These are phyloP conservation scores for Portevinia maculata DNA, from an alignment of 2,888 invertebrate genomes.

Conservation along the genomic window DNA sequence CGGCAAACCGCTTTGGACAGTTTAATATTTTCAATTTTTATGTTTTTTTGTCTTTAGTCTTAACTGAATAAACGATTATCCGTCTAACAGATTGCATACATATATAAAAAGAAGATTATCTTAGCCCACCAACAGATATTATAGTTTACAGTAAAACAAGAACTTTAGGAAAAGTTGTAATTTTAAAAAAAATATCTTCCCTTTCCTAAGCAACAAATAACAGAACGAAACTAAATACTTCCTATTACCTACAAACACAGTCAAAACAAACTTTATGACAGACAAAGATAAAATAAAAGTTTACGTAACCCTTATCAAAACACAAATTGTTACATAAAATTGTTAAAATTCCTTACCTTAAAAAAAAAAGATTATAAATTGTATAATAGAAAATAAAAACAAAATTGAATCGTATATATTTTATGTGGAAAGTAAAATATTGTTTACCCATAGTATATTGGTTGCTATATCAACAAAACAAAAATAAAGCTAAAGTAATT, in stretches of 20 bases:
- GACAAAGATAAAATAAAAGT: conserved; percentile 11
- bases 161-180: not conserved
- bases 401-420: conserved; percentile 40
- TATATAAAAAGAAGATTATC: conserved; percentile 1
- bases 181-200: not conserved
- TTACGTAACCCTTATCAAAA: conserved; percentile 4
- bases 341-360: conserved; percentile 31
- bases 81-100: conserved; percentile 41
- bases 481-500: conserved; percentile 33
- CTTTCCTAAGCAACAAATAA: no score
- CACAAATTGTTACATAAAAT: conserved; percentile 45
- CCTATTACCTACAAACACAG: conserved; percentile 16
- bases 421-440: conserved; percentile 64
- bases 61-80: conserved; percentile 11
- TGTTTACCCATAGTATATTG: conserved; percentile 59
- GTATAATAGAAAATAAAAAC: conserved; percentile 41
- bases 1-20: conserved; percentile 40
- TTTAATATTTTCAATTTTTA: conserved; percentile 14
- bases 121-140: conserved; percentile 52
- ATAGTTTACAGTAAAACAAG: conserved; percentile 29
- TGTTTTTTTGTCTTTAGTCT: conserved; percentile 4
- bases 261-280: not conserved
- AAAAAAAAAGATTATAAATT: conserved; percentile 19
- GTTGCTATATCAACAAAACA: conserved; percentile 51
- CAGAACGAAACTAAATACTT: not conserved